Evolutionary conservation across 1,140 invertebrate species (phyloP), one percentile per base, ranked within the genome.

Genomic region (Camponotus pennsylvanicus): DNA sequence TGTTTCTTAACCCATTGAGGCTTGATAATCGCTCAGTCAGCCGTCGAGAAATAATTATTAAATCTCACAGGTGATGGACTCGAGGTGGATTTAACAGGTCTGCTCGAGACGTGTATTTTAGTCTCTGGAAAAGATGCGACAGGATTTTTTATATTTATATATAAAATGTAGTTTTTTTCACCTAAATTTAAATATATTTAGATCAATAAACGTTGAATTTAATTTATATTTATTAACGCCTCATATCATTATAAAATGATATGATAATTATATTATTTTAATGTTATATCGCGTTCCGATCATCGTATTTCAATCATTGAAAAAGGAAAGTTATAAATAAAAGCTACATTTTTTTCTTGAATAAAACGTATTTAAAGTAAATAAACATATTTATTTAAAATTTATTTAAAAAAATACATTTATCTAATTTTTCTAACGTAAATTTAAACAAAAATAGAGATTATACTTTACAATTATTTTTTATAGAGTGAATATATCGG

Each of bases 11-110:
- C 78, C 52, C 55, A 83, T 61, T 73, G 52, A 40, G 0, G 67
- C 42, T 34, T 45, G 13, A 34, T 73, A 82, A 83, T 83, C 69
- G 42, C 79, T 61, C 40, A 61, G 55, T 73, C 69, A 49, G 67
- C 71, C 55, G 55, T 61, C 55, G 40, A 75, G 69, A 40, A 80
- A 83, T 83, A 83, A 83, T 83, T 83, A 83, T 45, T 63, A 61
- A 21, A 83, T 73, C 55, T 73, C 18, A 11, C 27, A 21, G 9
- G n/a, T 57, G 61, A 37, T 21, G n/a, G 40, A 63, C 5, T 63
- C 32, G n/a, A 27, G 27, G 27, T 27, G 27, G 64, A 7, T 34
- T 77, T 77, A 7, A 9, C 18, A 40, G 61, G 34, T 64, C 4
- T 55, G 13, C n/a, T 15, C 15, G 13, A n/a, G 15, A 37, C 15